phyloP scores from a whole-genome alignment of 2,113 vertebrate genomes.

The Willisornis vidua region DNA sequence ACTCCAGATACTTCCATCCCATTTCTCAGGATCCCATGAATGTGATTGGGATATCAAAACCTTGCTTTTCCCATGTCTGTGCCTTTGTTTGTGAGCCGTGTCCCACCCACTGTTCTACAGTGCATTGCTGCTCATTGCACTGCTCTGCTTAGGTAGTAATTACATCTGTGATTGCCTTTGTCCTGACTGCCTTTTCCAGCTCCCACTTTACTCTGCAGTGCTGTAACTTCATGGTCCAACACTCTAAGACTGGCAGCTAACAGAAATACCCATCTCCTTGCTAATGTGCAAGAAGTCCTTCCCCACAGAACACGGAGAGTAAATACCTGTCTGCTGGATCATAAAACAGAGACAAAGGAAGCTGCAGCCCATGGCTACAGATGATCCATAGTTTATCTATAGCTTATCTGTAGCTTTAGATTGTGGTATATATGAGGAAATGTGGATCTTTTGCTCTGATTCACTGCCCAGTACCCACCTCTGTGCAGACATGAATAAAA shows the following conservation, averaged over 20 bases:
- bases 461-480: background rate
- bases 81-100: background rate
- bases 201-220: background rate
- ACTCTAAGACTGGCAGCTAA: background rate
- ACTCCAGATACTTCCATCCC: background rate
- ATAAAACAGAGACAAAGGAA: background rate
- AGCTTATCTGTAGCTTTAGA: background rate
- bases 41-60: background rate
- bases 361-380: background rate
- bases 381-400: background rate
- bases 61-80: background rate
- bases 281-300: background rate
- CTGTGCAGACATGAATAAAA: background rate
- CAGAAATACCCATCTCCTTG: background rate
- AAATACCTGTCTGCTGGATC: background rate
- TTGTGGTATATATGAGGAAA: background rate
- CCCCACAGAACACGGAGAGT: background rate
- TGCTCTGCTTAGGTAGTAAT: background rate
- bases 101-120: background rate
- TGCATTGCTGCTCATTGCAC: background rate
- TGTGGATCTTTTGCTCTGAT: background rate
- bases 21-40: background rate
- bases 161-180: background rate
- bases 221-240: background rate
- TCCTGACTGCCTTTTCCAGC: background rate